Evolutionary conservation across 2,797 vertebrate species (phyloP), one percentile per base, ranked within the genome.

Genomic region (Kryptolebias ocellatus): DNA sequence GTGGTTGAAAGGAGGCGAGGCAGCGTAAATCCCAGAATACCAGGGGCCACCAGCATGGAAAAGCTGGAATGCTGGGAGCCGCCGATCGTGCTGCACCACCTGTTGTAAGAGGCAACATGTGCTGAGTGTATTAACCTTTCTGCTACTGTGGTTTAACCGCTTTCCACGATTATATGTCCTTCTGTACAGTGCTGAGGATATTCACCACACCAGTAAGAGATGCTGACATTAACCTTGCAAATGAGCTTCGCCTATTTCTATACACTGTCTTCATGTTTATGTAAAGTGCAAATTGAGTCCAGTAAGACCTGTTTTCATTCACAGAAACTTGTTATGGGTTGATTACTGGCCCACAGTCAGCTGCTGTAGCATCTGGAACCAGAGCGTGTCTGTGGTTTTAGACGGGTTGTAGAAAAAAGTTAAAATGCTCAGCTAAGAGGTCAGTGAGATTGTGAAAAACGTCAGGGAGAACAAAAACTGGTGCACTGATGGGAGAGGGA

Each of bases 91-190:
- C 90, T 86, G 89, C 89, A 92, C 96, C 98, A 98, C 96, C 97
- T 98, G 96, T 97, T 96, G 95, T 92, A 96, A 92, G 87, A 91
- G 89, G 92, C 92, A 95, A 95, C 96, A 97, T 96, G 96, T 98
- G 96, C 94, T 94, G 93, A 96, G 95, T 95, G 94, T 96, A 96
- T 98, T 97, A 97, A 96, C 95, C 92, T 96, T 95, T 95, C 91
- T 95, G 94, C 95, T 95, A 94, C 93, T 94, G 95, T 92, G 95
- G 93, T 95, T 96, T 91, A 94, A 92, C 90, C 84, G 49, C 91
- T 83, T 85, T 85, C 83, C 85, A 79, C 90, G 89, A 82, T 86
- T 81, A 90, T 77, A 56, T 68, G 63, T 83, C 78, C 68, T 72
- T 71, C 61, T 34, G 46, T 76, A 64, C 72, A 73, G 57, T 63